These are phyloP conservation scores for Blomia tropicalis DNA, from an alignment of 2,888 invertebrate genomes.

Conservation along the genomic window DNA sequence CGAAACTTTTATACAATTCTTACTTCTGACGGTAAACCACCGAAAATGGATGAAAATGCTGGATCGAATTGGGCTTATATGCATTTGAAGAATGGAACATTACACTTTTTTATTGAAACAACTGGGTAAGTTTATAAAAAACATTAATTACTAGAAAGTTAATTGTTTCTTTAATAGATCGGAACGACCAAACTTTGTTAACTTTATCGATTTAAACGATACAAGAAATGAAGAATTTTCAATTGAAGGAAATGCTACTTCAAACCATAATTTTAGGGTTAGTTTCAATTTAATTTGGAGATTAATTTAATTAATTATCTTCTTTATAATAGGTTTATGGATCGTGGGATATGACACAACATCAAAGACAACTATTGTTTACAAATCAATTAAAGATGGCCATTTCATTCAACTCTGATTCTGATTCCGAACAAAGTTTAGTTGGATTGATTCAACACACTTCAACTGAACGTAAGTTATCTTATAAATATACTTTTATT, in stretches of 20 bases:
- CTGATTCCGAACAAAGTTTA: constrained; percentile 30
- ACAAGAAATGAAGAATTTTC: constrained; percentile 65
- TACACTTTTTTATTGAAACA: neutral
- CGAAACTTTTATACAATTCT: neutral
- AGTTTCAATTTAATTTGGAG: no score
- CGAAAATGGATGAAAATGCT: no score
- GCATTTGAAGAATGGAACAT: neutral
- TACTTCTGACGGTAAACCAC: neutral
- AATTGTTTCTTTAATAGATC: constrained; percentile 25
- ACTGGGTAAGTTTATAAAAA: neutral
- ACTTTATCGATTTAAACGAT: constrained; percentile 61
- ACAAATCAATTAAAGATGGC: constrained; percentile 29
- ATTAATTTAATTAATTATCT: constrained; percentile 1
- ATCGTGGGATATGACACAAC: constrained; percentile 70
- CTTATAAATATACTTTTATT: neutral
- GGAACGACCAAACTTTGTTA: constrained; percentile 49
- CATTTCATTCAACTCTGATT: constrained; percentile 34
- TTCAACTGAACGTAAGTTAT: neutral
- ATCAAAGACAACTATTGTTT: constrained; percentile 48
- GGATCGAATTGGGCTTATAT: neutral
- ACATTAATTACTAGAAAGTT: neutral
- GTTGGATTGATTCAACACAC: neutral
- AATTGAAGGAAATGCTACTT: constrained; percentile 13
- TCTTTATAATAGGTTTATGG: constrained; percentile 53
- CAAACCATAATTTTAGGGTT: neutral